A percentile compares a stretch with the other conserved stretches of the same genome.
Conservation (phyloP, 2,113 vertebrate genomes). For the Symphodus melops region DNA sequence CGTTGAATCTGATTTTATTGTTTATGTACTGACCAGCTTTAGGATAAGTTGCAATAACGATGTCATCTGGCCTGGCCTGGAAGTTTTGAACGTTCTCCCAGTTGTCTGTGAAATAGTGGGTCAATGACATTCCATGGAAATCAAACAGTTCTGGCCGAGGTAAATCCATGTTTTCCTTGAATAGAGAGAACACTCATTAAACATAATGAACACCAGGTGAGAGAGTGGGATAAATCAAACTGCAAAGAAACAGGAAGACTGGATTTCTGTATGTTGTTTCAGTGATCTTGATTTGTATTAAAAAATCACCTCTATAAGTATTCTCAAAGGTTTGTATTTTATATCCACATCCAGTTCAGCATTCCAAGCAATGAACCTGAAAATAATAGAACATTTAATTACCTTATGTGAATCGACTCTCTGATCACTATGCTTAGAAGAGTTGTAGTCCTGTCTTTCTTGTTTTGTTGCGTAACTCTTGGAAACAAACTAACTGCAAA, state of each 20-base stretch:
- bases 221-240: not conserved
- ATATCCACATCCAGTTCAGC: not conserved
- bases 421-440: too few species aligned
- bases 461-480: too few species aligned
- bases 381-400: too few species aligned
- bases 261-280: too few species aligned
- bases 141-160: constrained; percentile 63
- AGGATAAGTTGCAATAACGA: constrained; percentile 86
- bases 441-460: too few species aligned
- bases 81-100: constrained; percentile 83
- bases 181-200: not conserved
- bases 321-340: too few species aligned
- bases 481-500: too few species aligned
- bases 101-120: constrained; percentile 69
- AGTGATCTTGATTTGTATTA: too few species aligned
- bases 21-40: constrained; percentile 81
- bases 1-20: not conserved
- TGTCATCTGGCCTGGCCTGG: constrained; percentile 82
- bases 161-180: constrained; percentile 11
- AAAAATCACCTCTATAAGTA: too few species aligned
- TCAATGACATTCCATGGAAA: constrained; percentile 79
- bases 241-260: too few species aligned
- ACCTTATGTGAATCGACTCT: too few species aligned
- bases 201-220: too few species aligned
- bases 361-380: not conserved